Evolutionary conservation across 1,140 invertebrate species (phyloP).

Genomic region (Vollenhovia emeryi): DNA sequence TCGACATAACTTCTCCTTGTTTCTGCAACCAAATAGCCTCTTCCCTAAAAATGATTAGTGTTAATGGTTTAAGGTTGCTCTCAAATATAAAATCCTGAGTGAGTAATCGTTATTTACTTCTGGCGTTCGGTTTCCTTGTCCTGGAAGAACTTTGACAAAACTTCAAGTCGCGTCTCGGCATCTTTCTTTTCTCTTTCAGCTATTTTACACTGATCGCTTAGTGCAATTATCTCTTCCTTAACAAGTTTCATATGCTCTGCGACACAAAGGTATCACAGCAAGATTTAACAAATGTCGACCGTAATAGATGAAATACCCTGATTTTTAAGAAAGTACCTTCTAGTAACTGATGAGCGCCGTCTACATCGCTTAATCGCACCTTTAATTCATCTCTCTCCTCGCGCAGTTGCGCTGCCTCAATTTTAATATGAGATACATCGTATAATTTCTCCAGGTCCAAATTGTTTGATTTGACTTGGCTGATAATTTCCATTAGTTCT

Average conservation of each 20-base stretch:
- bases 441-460: conserved; percentile 83
- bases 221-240: conserved; percentile 84
- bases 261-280: conserved; percentile 46
- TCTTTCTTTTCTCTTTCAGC: conserved; percentile 92
- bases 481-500: conserved; percentile 79
- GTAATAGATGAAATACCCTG: conserved; percentile 29
- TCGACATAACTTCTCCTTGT: conserved; percentile 92
- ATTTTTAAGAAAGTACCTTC: conserved; percentile 76
- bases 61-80: conserved; percentile 19
- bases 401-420: conserved; percentile 76
- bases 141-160: conserved; percentile 94
- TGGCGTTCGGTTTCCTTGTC: conserved; percentile 94
- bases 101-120: conserved; percentile 86
- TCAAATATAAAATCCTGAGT: background rate
- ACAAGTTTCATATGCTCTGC: conserved; percentile 83
- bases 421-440: conserved; percentile 81
- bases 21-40: conserved; percentile 93
- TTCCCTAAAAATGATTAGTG: conserved; percentile 86
- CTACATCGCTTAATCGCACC: conserved; percentile 81
- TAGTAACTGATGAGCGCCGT: conserved; percentile 82
- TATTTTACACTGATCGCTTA: conserved; percentile 89
- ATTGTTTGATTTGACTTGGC: conserved; percentile 78
- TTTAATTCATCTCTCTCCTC: conserved; percentile 83
- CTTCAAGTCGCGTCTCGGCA: conserved; percentile 92
- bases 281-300: background rate